Conservation (phyloP, 1,140 invertebrate genomes). For the Diabrotica virgifera region DNA sequence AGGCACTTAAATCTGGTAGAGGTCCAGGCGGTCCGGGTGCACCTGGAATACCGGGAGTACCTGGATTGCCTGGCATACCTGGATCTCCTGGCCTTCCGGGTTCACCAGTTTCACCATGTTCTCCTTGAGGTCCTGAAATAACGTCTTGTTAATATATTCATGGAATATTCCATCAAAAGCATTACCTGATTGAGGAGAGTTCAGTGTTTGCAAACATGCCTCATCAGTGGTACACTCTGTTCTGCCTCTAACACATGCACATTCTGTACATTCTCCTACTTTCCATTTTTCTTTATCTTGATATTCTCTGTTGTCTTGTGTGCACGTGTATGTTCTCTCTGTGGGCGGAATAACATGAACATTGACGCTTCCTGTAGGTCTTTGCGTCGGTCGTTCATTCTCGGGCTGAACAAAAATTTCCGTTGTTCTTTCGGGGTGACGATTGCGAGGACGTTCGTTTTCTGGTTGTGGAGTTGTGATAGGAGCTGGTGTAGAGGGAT, state of each 20-base stretch:
- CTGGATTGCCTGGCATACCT: constrained; percentile 61
- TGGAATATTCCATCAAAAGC: background rate
- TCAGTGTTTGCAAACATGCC: constrained; percentile 38
- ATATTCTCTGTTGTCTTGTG: constrained; percentile 45
- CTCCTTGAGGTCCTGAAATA: constrained; percentile 40
- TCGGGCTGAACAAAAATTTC: constrained; percentile 36
- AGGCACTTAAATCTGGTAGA: constrained; percentile 68
- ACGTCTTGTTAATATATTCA: constrained; percentile 10
- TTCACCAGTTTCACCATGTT: constrained; percentile 47
- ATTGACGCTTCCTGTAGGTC: constrained; percentile 31
- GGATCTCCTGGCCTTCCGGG: constrained; percentile 59
- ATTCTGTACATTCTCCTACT: constrained; percentile 62
- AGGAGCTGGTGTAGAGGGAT: constrained; percentile 16
- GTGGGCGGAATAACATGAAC: constrained; percentile 29
- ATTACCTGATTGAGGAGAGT: constrained; percentile 16
- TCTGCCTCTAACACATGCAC: constrained; percentile 57
- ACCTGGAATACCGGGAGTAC: constrained; percentile 65
- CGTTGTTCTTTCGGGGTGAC: constrained; percentile 27
- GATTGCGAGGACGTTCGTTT: constrained; percentile 35
- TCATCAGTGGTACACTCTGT: constrained; percentile 54
- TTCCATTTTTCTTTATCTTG: constrained; percentile 62
- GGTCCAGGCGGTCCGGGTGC: constrained; percentile 67
- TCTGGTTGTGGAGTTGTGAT: constrained; percentile 40
- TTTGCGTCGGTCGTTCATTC: constrained; percentile 36
- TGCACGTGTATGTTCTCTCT: constrained; percentile 21